Evolutionary conservation across 2,888 invertebrate species (phyloP), one percentile per base, ranked within the genome.

Genomic region (Apamea monoglypha): DNA sequence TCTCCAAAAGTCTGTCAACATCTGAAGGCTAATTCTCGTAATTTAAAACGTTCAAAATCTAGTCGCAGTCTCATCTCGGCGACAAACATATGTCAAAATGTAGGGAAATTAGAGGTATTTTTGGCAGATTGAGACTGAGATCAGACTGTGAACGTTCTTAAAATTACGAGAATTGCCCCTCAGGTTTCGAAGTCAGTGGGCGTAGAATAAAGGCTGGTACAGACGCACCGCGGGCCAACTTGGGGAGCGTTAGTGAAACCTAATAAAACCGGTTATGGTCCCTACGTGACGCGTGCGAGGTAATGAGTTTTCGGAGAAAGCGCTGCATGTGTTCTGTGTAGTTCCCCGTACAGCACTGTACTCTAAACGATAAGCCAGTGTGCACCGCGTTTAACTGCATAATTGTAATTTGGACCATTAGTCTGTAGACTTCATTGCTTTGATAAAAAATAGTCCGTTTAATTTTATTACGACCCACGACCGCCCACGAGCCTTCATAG

Each of bases 271-370:
- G 92, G 96, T 95, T 96, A 95, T 94, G 93, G 93, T 92, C 92
- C 93, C 93, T 94, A 95, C 95, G 96, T 95, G 95, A 96, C 96
- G 96, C 96, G 96, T 95, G 96, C 94, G 91, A 90, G 88, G 93
- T 96, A 96, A 96, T 96, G 96, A 96, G 96, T 94, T 96, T 96
- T 96, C 95, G 95, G 95, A 95, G 96, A 96, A 96, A 95, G 94
- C 95, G 87, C 88, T 88, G 91, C 92, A 92, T 92, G 92, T 91
- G 89, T 89, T 89, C 90, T 92, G 92, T 91, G 89, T 90, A 89
- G 91, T 93, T 94, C 93, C 86, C 88, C 75, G 92, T 92, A 92
- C 89, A 78, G 81, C 74, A 74, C 79, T 80, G 78, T 69, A 53
- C 75, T 80, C 80, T 77, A 82, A 81, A 70, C 84, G 78, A 82